Conservation (phyloP, 2,888 invertebrate species). For the Agriopis aurantiaria region DNA sequence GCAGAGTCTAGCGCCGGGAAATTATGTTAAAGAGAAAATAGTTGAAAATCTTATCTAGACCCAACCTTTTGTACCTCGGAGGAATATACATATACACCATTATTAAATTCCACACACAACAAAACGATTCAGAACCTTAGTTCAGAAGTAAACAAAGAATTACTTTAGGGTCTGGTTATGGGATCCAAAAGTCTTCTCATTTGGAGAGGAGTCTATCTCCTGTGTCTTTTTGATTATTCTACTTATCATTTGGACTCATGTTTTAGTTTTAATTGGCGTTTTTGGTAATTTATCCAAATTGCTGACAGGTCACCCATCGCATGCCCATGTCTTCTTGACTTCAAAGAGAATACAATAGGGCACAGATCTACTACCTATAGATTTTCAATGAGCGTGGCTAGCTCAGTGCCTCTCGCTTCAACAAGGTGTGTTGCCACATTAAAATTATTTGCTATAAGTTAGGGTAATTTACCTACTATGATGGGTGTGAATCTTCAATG, state of each 20-base stretch:
- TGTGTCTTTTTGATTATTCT: conserved; percentile 45
- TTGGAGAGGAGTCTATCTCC: conserved; percentile 48
- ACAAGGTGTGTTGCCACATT: too few relatives aligned
- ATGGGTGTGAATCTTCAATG: too few relatives aligned
- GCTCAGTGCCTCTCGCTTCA: too few relatives aligned
- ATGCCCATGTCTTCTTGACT: not conserved
- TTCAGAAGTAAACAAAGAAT: conserved; percentile 37
- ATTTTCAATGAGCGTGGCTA: too few relatives aligned
- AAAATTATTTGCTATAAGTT: too few relatives aligned
- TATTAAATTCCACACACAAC: conserved; percentile 17
- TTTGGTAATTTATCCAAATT: not conserved
- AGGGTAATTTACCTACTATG: too few relatives aligned
- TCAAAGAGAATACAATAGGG: too few relatives aligned
- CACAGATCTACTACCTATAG: too few relatives aligned
- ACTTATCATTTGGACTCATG: conserved; percentile 51
- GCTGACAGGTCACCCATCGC: not conserved
- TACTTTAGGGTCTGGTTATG: conserved; percentile 54
- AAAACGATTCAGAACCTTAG: conserved; percentile 9
- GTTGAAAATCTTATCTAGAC: not conserved
- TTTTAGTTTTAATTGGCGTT: not conserved
- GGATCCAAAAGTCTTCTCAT: conserved; percentile 48
- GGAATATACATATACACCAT: conserved; percentile 52
- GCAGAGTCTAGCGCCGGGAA: not conserved
- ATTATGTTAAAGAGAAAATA: not conserved
- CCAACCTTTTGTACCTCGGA: conserved; percentile 57